Base-by-base conservation (phyloP, 2,888 invertebrate species). In the Scaptomyza polygonia region DNA sequence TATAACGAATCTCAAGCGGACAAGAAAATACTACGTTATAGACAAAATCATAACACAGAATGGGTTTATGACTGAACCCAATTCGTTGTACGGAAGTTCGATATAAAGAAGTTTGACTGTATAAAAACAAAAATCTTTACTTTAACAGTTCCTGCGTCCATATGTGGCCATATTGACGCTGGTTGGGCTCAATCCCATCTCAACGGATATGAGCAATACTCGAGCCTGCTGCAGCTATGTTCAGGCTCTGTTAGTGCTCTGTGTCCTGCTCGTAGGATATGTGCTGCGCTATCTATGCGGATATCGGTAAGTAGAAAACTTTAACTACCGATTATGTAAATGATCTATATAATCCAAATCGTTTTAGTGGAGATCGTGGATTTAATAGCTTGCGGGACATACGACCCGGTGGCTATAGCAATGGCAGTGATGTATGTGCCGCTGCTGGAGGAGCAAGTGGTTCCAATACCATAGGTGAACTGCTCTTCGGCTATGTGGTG, bases 211-310 rank as follows among this genome's bases (percentile, higher is more conserved):
- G 44, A 93, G 94, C 47, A 93, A 93, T 80, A 93, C 93, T 78
- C 92, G 93, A 9, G 93, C 94, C 71, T 93, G 94, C 77, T 92
- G 95, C 36, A 94, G 95, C 42, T 94, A 94, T 86, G 92, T 94
- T 43, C 96, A 96, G 89, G 94, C 95, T 7, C 88, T 94, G 16
- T 93, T 95, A 90, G 94, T 96, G 11, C 93, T 95, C 42, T 89
- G 94, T 53, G 92, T 95, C 52, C 94, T 96, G 92, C 92, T 94
- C 66, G 85, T 94, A 65, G 96, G 96, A 77, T 96, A 96, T 87
- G 91, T 95, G 55, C 92, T 96, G 18, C 96, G 96, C 88, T 96
- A 95, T 87, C 94, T 96, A 93, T 94, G 96, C 56, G 96, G 96
- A 89, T 96, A 95, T 89, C 93, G 95, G 95, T 95, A 90, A 88